Base-by-base conservation (phyloP, 2,113 vertebrate species). In the Platysternon megacephalum region DNA sequence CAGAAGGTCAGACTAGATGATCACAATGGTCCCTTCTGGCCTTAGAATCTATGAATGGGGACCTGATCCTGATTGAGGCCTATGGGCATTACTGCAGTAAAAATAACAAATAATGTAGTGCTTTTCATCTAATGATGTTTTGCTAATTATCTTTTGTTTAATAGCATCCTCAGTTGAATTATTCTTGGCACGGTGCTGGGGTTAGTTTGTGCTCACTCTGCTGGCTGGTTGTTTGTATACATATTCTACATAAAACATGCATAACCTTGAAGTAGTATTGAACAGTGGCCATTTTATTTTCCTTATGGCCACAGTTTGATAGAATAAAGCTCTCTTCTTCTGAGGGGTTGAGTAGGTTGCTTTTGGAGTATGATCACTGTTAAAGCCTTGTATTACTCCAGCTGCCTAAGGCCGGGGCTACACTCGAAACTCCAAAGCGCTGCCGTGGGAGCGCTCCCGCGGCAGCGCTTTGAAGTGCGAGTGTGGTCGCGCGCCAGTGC, bases 121-220 rank as follows among this genome's bases (percentile, higher is more conserved):
- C 5, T 90, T 94, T 94, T 61, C 6, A 11, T 42, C 81, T 86
- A 87, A 46, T 28, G 35, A 35, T 19, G 8, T 0, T 11, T 11
- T 88, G 81, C 87, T 55, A 87, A 79, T 93, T 88, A 65, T 48
- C n/a, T 84, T 78, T 88, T 79, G 91, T 92, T 87, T 72, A 82
- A 49, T 22, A 42, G 8, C 65, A 26, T 19, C 0, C 1, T 81
- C 52, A 35, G 11, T 12, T 92, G 83, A 68, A 92, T 79, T 78
- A 79, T 79, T 72, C n/a, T 72, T 86, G 74, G n/a, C 21, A 56
- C 13, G 5, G 26, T 91, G 2, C n/a, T 84, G 56, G 2, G 11
- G 17, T n/a, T 29, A 1, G 8, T 22, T 61, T 35, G 42, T 89
- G 48, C 39, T 95, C 39, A 32, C 58, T 89, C 79, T 7, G 0